Base-by-base conservation (phyloP, 2,797 vertebrate genomes). In the Chromobotia macracanthus region DNA sequence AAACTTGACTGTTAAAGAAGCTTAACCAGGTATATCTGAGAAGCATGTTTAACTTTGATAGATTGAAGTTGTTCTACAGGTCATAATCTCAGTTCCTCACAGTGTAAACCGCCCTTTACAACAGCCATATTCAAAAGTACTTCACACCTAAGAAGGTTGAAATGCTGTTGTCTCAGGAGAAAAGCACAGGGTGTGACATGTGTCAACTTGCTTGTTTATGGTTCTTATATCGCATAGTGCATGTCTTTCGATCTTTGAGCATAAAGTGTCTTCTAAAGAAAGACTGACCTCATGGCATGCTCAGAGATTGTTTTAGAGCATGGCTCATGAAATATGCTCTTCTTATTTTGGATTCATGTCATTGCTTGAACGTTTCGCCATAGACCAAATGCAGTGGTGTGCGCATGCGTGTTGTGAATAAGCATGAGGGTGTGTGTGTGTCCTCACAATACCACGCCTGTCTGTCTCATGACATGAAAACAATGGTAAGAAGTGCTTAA, bases 1-100 rank as follows among this genome's bases (percentile, higher is more conserved):
- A 77, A 87, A 87, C 84, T 81, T 66, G 84, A 81, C 82, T 81
- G 86, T 85, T 81, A 84, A 84, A 87, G 86, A 84, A 72, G 85
- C 77, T 60, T 61, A 82, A 86, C 85, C 82, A 67, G 85, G 82
- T 75, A 55, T 77, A 35, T 74, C 80, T 71, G 83, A 83, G 80
- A 21, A 81, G 70, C 79, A 72, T 50, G 85, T 83, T 83, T 61
- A 56, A 19, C 70, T n/a, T 55, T 53, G 31, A 19, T 23, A 16
- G 71, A 51, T 55, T 13, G 23, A 64, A 50, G 63, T 77, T 70
- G 84, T 68, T 82, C 38, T 80, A 56, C 80, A 65, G 81, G 79
- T 77, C 72, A 44, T 56, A 80, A 84, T 84, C 80, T 83, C 84
- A 81, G 79, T 68, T 38, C 6, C 65, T 66, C 75, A 81, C 71